Evolutionary conservation across 2,797 vertebrate genomes (phyloP), one percentile per base, ranked within the genome.

Genomic region (Sciurus carolinensis): DNA sequence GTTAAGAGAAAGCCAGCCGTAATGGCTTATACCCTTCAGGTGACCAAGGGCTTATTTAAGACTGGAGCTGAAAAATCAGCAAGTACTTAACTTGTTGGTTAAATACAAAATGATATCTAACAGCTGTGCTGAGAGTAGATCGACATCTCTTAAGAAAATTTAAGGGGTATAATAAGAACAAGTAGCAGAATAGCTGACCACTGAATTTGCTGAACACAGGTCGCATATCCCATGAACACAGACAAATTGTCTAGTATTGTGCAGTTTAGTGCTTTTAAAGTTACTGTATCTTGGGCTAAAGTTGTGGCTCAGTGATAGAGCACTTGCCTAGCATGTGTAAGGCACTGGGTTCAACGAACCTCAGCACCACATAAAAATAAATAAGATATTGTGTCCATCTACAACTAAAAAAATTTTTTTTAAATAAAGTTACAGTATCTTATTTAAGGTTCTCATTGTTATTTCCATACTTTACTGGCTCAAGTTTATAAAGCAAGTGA

Each of bases 401-500:
- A 22, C 54, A 22, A 22, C 20, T 57, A 57, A 57, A 57, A 54
- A 17, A 54, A 9, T 8, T 57, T 57, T 54, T 54, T 54, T 54
- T 7, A 1, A 54, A 54, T 54, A 54, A 54, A 54, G 52, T 54
- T 54, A 54, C 52, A 54, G 17, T 54, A 22, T 57, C 52, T 87
- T 69, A 59, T n/a, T 79, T 67, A 82, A 90, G 42, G 52, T 8
- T 8, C 12, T 66, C 26, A 4, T 79, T 72, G 13, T 75, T 89
- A 76, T 69, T 52, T n/a, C 33, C 33, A n/a, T 71, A 62, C 57
- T 94, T 90, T 26, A 57, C 36, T 75, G 33, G 52, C 30, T 92
- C 52, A 54, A 67, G n/a, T 87, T 94, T 87, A 24, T 79, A 90
- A 69, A 90, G 12, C 7, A 96, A 72, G 9, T 36, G 62, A 91